A percentile compares a stretch with the other conserved stretches of the same genome.
phyloP scores from a whole-genome alignment of 1,140 invertebrate genomes.

The Drosophila paulistorum region DNA sequence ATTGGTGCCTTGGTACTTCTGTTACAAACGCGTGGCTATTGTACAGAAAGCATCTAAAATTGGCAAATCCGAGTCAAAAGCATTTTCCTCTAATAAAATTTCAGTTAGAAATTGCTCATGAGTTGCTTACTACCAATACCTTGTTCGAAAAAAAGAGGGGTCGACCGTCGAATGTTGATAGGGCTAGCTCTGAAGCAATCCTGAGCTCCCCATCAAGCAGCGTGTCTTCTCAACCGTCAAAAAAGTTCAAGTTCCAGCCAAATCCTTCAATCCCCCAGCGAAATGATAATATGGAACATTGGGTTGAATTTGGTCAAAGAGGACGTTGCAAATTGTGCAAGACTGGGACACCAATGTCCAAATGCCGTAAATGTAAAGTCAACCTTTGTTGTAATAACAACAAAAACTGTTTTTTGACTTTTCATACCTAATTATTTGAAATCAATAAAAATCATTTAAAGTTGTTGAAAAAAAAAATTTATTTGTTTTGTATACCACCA shows the following conservation, averaged over 20 bases:
- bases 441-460: not conserved
- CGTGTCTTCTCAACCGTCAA: constrained; percentile 24
- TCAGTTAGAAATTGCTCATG: too few species aligned
- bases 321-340: constrained; percentile 40
- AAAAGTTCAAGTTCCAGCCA: constrained; percentile 38
- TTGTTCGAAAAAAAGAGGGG: too few species aligned
- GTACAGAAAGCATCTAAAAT: too few species aligned
- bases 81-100: too few species aligned
- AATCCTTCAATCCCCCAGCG: constrained; percentile 24
- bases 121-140: too few species aligned
- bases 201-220: too few species aligned
- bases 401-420: constrained; percentile 37
- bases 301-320: constrained; percentile 44
- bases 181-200: too few species aligned
- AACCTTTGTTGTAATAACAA: constrained; percentile 39
- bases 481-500: constrained; percentile 27
- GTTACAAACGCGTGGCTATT: too few species aligned
- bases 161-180: too few species aligned
- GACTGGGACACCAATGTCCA: constrained; percentile 44
- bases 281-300: constrained; percentile 45
- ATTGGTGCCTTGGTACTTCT: too few species aligned
- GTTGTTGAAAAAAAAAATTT: constrained; percentile 32
- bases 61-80: too few species aligned
- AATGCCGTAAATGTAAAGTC: constrained; percentile 44
- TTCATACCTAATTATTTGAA: too few species aligned